Evolutionary conservation across 2,888 invertebrate genomes (phyloP), one percentile per base, ranked within the genome.

Genomic region (Catocala fraxini): DNA sequence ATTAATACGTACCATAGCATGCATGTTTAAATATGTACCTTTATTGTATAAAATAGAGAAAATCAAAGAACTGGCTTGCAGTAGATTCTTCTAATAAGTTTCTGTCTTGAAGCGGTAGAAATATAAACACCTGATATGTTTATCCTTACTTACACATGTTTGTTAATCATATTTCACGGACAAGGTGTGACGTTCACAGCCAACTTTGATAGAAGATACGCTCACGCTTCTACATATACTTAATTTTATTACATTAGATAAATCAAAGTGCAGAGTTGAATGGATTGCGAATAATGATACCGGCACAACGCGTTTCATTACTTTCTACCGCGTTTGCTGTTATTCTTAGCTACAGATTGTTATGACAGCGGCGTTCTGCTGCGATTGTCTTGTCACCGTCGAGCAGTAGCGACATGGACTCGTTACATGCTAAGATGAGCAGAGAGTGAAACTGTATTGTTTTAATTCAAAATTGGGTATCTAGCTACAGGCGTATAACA

Each of bases 351-450:
- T 25, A 4, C 25, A 25, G 25, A 60, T 68, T 71, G 74, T 70
- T 69, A 75, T 78, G 71, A 73, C 70, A 73, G 70, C 55, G 10
- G 65, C 33, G 52, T 25, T 25, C 59, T 60, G 73, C 70, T 57
- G 67, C 70, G 65, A 71, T 70, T 63, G 65, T 72, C 73, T 70
- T 71, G 74, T 79, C 75, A 73, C 59, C 65, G 57, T 51, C 63
- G 74, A 71, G 59, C 63, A 66, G 68, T 77, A 71, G 80, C 71
- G 75, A 82, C 81, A 74, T 64, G 56, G 63, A 72, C 70, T 81
- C 70, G 77, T 80, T 80, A 77, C 72, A 79, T 74, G 79, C 74
- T 51, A 70, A 77, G 73, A 79, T 80, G 79, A 83, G 73, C 78
- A 77, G 63, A 60, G 59, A 74, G 67, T 71, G 69, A 75, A 68